These are phyloP conservation scores for Cirrhinus mrigala DNA, from an alignment of 2,797 vertebrate genomes.

Conservation along the genomic window DNA sequence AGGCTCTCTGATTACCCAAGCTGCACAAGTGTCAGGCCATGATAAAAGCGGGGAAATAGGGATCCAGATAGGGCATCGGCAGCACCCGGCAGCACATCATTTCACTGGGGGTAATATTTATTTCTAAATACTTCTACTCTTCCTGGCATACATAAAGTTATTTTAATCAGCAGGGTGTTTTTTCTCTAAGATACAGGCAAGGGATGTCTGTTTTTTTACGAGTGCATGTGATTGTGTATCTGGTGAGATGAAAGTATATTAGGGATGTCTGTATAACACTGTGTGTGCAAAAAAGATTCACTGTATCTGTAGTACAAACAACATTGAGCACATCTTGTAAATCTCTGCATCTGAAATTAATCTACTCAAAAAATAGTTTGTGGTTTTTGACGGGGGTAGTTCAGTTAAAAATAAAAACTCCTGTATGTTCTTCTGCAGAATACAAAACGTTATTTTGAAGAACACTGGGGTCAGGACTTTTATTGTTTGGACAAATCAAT, in stretches of 20 bases:
- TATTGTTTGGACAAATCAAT: neutral
- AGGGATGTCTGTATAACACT: neutral
- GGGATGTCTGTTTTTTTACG: conserved; percentile 47
- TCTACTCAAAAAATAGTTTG: neutral
- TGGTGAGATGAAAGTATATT: neutral
- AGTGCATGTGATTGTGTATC: neutral
- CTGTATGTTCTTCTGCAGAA: neutral
- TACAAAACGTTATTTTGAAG: neutral
- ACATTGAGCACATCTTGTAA: too few relatives aligned
- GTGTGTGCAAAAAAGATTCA: neutral
- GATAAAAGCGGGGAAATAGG: conserved; percentile 72
- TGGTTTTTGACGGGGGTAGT: neutral
- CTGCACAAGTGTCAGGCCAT: conserved; percentile 74
- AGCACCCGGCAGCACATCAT: conserved; percentile 61
- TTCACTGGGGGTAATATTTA: conserved; percentile 66
- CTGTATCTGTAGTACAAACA: too few relatives aligned
- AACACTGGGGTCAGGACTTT: neutral
- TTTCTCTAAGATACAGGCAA: conserved; percentile 40
- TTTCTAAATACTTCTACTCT: conserved; percentile 68
- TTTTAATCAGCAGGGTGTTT: conserved; percentile 62
- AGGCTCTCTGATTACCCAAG: conserved; percentile 66
- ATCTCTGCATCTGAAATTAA: too few relatives aligned
- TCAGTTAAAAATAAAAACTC: neutral
- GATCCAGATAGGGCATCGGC: conserved; percentile 64
- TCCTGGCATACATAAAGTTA: conserved; percentile 59